Percentiles rank a stretch among this genome's conserved stretches.
phyloP scores from a whole-genome alignment of 2,888 invertebrate species.

The Andrena haemorrhoa region DNA sequence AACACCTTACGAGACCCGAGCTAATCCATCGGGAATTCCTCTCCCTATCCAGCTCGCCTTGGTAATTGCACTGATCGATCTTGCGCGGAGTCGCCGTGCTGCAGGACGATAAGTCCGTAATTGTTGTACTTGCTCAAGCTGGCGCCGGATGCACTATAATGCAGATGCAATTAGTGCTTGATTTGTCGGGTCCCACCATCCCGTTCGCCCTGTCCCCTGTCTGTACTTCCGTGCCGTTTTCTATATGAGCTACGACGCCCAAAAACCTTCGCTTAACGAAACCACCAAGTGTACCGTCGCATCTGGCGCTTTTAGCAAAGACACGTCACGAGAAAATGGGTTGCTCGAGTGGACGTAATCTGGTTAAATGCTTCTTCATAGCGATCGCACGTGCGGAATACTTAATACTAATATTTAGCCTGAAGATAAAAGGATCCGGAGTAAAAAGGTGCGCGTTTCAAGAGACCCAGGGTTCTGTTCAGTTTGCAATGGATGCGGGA shows the following conservation, averaged over 20 bases:
- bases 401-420: constrained; percentile 47
- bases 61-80: constrained; percentile 72
- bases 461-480: too few relatives aligned
- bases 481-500: too few relatives aligned
- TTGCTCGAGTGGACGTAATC: background rate
- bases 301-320: constrained; percentile 35
- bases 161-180: constrained; percentile 75
- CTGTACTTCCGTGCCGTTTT: constrained; percentile 42
- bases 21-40: constrained; percentile 66
- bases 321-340: constrained; percentile 8
- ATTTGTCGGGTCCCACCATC: constrained; percentile 50
- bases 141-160: constrained; percentile 66
- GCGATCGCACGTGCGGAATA: constrained; percentile 48
- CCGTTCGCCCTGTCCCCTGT: constrained; percentile 12
- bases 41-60: constrained; percentile 37
- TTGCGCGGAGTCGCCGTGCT: constrained; percentile 55
- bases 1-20: constrained; percentile 50
- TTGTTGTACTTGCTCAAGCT: constrained; percentile 76
- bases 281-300: constrained; percentile 13
- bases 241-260: constrained; percentile 23
- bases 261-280: constrained; percentile 51
- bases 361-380: constrained; percentile 31
- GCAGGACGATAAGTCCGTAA: constrained; percentile 74
- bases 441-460: too few relatives aligned
- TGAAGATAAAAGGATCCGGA: constrained; percentile 31